A percentile compares a stretch with the other conserved stretches of the same genome.
These are phyloP conservation scores for Pogonophryne albipinna DNA, from an alignment of 2,797 vertebrate genomes.

Conservation along the genomic window DNA sequence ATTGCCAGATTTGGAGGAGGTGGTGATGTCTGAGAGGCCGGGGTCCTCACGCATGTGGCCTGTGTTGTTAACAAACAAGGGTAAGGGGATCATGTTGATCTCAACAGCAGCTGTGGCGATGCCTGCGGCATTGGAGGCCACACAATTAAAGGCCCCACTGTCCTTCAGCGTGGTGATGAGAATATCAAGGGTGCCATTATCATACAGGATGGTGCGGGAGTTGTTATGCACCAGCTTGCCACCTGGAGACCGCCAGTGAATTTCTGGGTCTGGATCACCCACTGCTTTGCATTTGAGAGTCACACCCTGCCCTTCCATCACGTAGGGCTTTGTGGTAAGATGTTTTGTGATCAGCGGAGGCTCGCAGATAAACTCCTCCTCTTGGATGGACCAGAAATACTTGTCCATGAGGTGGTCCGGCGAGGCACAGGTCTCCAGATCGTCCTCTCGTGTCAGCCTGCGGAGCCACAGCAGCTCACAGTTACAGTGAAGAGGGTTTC, in stretches of 20 bases:
- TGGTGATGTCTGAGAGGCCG: constrained; percentile 93
- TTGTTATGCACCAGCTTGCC: constrained; percentile 94
- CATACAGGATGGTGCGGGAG: constrained; percentile 87
- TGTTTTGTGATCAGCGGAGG: constrained; percentile 92
- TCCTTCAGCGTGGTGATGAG: constrained; percentile 94
- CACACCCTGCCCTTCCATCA: constrained; percentile 93
- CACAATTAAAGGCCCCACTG: constrained; percentile 93
- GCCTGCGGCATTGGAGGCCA: constrained; percentile 95
- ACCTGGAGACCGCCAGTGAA: constrained; percentile 94
- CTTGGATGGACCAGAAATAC: constrained; percentile 96
- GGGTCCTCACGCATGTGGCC: constrained; percentile 91
- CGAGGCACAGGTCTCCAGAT: constrained; percentile 94
- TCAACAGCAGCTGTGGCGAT: constrained; percentile 91
- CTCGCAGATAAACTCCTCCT: constrained; percentile 95
- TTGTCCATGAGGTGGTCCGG: constrained; percentile 94
- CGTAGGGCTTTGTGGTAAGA: constrained; percentile 83
- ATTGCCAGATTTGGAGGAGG: constrained; percentile 89
- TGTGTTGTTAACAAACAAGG: constrained; percentile 90
- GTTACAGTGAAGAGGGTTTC: constrained; percentile 96
- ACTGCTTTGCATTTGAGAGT: constrained; percentile 92
- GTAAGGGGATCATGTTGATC: constrained; percentile 91
- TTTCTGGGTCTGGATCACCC: constrained; percentile 91
- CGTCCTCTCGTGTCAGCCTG: constrained; percentile 89
- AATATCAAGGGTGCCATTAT: constrained; percentile 93
- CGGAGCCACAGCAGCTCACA: constrained; percentile 96